These are phyloP conservation scores for Leptura quadrifasciata DNA, from an alignment of 2,888 invertebrate species.

Conservation along the genomic window DNA sequence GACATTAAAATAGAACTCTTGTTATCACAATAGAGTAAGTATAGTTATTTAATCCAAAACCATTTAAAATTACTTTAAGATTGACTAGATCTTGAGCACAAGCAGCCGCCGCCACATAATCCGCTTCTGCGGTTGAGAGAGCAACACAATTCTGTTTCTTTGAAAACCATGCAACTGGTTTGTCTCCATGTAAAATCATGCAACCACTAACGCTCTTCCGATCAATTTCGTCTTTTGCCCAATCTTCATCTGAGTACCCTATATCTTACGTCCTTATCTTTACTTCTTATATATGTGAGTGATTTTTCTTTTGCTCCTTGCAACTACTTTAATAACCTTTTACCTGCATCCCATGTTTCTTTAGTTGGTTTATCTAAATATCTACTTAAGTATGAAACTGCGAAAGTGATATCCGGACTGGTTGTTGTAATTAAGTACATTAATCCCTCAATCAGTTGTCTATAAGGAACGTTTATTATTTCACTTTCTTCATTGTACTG, in stretches of 20 bases:
- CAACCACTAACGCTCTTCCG: background rate
- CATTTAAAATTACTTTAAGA: no score
- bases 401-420: slow-evolving; percentile 54
- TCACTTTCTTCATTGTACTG: no score
- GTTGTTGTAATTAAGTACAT: slow-evolving; percentile 50
- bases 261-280: slow-evolving; percentile 17
- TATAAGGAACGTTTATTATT: no score
- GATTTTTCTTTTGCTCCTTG: slow-evolving; percentile 47
- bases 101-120: no score
- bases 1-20: background rate
- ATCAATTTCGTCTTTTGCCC: background rate
- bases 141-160: no score
- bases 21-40: slow-evolving; percentile 34
- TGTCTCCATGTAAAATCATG: slow-evolving; percentile 13
- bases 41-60: no score
- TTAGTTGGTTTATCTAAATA: slow-evolving; percentile 51
- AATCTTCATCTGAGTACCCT: slow-evolving; percentile 41
- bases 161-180: no score
- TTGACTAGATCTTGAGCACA: no score
- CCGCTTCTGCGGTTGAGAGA: no score
- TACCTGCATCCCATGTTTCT: slow-evolving; percentile 50
- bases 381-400: slow-evolving; percentile 53
- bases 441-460: slow-evolving; percentile 47
- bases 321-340: slow-evolving; percentile 50
- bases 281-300: slow-evolving; percentile 34